These are phyloP conservation scores for Hippopotamyrus pictus DNA, from an alignment of 2,797 vertebrate genomes.

Conservation along the genomic window DNA sequence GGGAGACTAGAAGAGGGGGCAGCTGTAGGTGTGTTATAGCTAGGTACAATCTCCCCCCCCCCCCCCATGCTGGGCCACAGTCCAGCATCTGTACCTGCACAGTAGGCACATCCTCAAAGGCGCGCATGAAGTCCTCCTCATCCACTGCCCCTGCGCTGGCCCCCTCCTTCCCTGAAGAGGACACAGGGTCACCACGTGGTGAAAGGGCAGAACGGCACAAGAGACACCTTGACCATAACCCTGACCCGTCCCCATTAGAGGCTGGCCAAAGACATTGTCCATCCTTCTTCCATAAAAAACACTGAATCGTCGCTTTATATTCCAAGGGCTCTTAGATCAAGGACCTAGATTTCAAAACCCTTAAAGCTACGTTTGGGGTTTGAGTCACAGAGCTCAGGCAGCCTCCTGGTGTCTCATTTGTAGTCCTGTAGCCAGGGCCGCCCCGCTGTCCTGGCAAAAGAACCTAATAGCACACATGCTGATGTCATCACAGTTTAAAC, in stretches of 20 bases:
- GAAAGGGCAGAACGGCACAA: not conserved
- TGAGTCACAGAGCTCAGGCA: not conserved
- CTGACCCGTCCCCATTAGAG: not conserved
- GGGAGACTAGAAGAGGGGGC: not conserved
- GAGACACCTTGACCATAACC: not conserved
- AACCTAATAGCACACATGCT: not conserved
- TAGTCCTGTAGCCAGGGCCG: not conserved
- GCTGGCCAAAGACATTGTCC: not conserved
- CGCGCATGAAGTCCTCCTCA: constrained; percentile 93
- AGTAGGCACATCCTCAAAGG: constrained; percentile 86
- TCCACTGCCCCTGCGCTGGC: constrained; percentile 85
- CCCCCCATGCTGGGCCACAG: not conserved
- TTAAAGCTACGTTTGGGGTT: not conserved
- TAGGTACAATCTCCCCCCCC: not conserved
- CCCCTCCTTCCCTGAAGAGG: constrained; percentile 72
- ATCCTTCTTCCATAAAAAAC: not conserved
- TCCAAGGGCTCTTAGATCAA: not conserved
- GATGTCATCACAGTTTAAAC: not conserved
- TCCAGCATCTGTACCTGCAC: constrained; percentile 65
- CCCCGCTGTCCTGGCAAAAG: not conserved
- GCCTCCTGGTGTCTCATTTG: not conserved
- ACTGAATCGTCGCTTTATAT: not conserved
- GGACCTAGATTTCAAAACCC: not conserved
- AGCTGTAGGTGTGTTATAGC: not conserved
- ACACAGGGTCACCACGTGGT: not conserved